Base-by-base conservation (phyloP, 2,113 vertebrate species). In the Indicator indicator region DNA sequence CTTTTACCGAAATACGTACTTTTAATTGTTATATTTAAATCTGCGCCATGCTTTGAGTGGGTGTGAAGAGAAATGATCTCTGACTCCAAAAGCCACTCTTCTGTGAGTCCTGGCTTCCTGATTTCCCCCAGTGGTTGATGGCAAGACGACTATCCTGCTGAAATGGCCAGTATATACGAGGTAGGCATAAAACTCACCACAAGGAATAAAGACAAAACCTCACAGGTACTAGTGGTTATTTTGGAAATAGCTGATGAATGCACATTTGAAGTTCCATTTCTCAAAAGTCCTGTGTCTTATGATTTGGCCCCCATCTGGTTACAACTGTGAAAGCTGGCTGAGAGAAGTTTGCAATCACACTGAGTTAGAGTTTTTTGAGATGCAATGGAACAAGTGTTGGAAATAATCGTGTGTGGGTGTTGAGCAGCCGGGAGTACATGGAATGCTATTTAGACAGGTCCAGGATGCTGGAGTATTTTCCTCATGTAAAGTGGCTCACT, bases 401-500 rank as follows among this genome's bases (percentile, higher is more conserved):
- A 97, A 97, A 95, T 77, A 92, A 89, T 55, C 6, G 2, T 9
- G 67, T 44, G 84, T 91, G 93, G 84, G 96, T 36, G 84, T 92
- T 88, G 87, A 97, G 90, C 89, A 95, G 91, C 36, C 21, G 11
- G 93, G 93, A 95, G 69, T 65, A 74, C 2, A 4, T 90, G 95
- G 90, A 97, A 97, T 91, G 91, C 68, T 79, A 67, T 71, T 83
- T 46, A 93, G 86, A 71, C 86, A 91, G 83, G 73, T 96, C 97
- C 95, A 97, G 93, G 65, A 86, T 30, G 21, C 77, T 38, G 8
- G 89, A 89, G 88, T 26, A 12, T 93, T 97, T 83, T 73, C 75
- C 82, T 95, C 86, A 76, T 90, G 93, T 91, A 89, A 95, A 97
- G 72, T 54, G 67, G 88, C 75, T 91, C 88, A 72, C 95, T 97